A percentile compares a stretch with the other conserved stretches of the same genome.
phyloP scores from a whole-genome alignment of 2,113 vertebrate genomes.

The Thalassarche chlororhynchos region DNA sequence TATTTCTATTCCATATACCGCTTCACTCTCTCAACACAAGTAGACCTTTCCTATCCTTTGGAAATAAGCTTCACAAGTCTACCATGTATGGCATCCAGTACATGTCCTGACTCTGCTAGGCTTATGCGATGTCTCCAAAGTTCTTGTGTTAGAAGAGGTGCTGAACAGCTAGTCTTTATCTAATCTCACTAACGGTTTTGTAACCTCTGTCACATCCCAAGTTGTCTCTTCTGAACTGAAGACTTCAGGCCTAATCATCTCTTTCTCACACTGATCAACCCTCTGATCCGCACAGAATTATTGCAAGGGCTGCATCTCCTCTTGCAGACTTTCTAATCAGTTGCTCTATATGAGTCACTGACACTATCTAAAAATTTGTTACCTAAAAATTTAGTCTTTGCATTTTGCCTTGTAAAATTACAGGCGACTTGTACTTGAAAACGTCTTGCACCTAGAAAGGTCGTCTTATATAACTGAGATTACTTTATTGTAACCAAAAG shows the following conservation, averaged over 20 bases:
- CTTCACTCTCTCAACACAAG: not conserved
- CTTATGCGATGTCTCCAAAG: not conserved
- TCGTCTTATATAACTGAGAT: not conserved
- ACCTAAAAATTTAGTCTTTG: not conserved
- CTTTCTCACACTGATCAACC: not conserved
- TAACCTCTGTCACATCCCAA: not conserved
- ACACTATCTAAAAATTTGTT: not conserved
- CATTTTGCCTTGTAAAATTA: not conserved
- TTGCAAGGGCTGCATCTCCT: not conserved
- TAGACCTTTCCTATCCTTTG: not conserved
- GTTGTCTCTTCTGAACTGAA: not conserved
- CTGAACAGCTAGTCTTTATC: not conserved
- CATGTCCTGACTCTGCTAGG: not conserved
- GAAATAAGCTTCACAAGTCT: not conserved
- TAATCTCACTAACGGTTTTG: not conserved
- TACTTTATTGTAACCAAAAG: not conserved
- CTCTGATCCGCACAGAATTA: not conserved
- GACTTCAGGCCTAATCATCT: not conserved
- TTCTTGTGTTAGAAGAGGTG: not conserved
- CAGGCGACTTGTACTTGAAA: not conserved
- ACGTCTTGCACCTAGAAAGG: not conserved
- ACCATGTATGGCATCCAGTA: not conserved
- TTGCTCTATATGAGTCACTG: not conserved
- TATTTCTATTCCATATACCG: not conserved
- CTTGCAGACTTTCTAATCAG: not conserved